Evolutionary conservation across 53 echinoderm and acorn worm species (phyloP).

Genomic region (Antedon mediterranea): DNA sequence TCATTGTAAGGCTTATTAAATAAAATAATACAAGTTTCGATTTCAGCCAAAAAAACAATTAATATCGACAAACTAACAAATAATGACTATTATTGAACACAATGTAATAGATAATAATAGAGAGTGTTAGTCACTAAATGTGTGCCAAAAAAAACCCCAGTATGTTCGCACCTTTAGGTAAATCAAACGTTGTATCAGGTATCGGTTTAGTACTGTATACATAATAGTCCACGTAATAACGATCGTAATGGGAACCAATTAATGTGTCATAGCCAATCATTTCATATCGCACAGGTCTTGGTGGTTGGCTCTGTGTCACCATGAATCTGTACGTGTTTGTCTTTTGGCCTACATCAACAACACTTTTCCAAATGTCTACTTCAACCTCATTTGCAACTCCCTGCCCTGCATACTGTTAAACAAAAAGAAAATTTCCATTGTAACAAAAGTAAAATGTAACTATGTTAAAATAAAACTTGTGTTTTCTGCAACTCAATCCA

Average conservation of each 20-base stretch:
- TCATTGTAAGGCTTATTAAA: no score
- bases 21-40: no score
- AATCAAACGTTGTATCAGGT: conserved; percentile 7
- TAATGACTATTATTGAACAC: no score
- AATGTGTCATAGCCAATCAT: conserved; percentile 78
- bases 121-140: no score
- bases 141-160: no score
- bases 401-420: conserved; percentile 21
- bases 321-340: conserved; percentile 59
- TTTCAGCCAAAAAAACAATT: no score
- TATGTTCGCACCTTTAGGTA: conserved; percentile 31
- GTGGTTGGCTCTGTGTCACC: conserved; percentile 16
- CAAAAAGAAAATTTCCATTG: no score
- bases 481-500: no score
- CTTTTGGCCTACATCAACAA: conserved; percentile 12
- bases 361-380: conserved; percentile 47
- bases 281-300: conserved; percentile 50
- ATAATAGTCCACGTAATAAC: conserved; percentile 64
- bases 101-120: no score
- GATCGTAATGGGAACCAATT: conserved; percentile 75
- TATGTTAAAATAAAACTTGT: no score
- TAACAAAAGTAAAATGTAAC: no score
- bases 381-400: conserved; percentile 17
- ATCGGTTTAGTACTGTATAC: conserved; percentile 44
- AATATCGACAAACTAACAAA: no score